Evolutionary conservation across 2,888 invertebrate genomes (phyloP).

Genomic region (Caenorhabditis macrosperma): DNA sequence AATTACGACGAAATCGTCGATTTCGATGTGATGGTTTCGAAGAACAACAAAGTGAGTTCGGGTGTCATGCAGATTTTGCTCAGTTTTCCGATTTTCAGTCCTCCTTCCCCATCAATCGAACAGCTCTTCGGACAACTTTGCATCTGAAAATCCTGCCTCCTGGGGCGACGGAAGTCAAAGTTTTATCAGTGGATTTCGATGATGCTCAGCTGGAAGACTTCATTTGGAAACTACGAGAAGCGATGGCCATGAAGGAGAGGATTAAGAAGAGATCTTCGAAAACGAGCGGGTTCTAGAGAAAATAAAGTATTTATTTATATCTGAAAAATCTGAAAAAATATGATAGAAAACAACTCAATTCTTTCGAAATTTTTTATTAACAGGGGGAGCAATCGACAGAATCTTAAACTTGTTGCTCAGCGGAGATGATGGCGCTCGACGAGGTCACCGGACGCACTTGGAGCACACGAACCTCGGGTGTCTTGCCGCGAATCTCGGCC

Average conservation of each 20-base stretch:
- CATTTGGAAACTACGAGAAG: constrained; percentile 64
- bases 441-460: constrained; percentile 39
- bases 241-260: constrained; percentile 47
- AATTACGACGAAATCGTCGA: constrained; percentile 62
- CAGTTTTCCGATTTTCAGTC: background rate
- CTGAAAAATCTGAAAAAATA: background rate
- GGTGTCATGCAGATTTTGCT: background rate
- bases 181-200: constrained; percentile 26
- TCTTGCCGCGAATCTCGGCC: constrained; percentile 13
- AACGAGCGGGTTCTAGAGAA: no score
- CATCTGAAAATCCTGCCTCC: constrained; percentile 20
- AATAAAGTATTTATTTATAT: background rate
- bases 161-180: constrained; percentile 7
- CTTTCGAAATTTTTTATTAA: constrained; percentile 21
- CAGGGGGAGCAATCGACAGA: no score
- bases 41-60: constrained; percentile 46
- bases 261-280: constrained; percentile 6
- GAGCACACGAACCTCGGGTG: constrained; percentile 23
- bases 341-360: background rate
- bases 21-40: constrained; percentile 58
- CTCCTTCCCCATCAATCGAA: background rate
- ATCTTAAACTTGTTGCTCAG: constrained; percentile 1
- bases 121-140: background rate
- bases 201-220: constrained; percentile 50
- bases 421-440: background rate